Conservation (phyloP, 2,113 vertebrate genomes). For the Tychaedon coryphoeus region DNA sequence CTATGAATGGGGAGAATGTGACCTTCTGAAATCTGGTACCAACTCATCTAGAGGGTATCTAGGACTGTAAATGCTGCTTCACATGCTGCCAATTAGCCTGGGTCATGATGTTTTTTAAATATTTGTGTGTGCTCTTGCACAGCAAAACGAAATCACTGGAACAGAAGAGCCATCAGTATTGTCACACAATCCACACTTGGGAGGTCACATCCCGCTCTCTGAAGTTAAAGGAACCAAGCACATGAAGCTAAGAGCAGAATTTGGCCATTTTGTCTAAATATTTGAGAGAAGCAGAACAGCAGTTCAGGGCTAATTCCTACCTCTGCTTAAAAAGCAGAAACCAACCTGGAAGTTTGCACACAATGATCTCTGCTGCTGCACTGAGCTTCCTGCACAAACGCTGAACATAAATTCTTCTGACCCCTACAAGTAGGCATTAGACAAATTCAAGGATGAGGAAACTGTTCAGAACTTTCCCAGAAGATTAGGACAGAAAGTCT, state of each 20-base stretch:
- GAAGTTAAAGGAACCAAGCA: neutral
- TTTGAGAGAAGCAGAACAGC: neutral
- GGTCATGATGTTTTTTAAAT: neutral
- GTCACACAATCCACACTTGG: constrained; percentile 33
- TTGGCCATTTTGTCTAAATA: neutral
- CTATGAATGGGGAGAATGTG: neutral
- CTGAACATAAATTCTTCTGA: constrained; percentile 64
- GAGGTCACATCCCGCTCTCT: constrained; percentile 46
- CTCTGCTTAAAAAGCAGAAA: neutral
- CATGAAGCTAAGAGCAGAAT: constrained; percentile 39
- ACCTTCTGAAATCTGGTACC: neutral
- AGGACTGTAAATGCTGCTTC: neutral
- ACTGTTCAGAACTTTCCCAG: constrained; percentile 63
- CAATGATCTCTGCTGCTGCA: constrained; percentile 65
- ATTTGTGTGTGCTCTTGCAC: neutral
- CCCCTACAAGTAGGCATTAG: constrained; percentile 29
- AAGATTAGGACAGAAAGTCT: constrained; percentile 63
- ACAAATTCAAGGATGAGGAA: constrained; percentile 68
- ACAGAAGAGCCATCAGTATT: constrained; percentile 51
- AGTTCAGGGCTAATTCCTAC: constrained; percentile 41
- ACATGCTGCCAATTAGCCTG: neutral
- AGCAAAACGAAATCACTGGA: neutral
- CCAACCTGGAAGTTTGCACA: constrained; percentile 51
- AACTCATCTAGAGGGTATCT: neutral
- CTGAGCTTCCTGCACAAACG: constrained; percentile 62